Percentiles rank a stretch among this genome's conserved stretches.
Evolutionary conservation across 2,797 vertebrate species (phyloP).

Genomic region (Rhinichthys osculus): DNA sequence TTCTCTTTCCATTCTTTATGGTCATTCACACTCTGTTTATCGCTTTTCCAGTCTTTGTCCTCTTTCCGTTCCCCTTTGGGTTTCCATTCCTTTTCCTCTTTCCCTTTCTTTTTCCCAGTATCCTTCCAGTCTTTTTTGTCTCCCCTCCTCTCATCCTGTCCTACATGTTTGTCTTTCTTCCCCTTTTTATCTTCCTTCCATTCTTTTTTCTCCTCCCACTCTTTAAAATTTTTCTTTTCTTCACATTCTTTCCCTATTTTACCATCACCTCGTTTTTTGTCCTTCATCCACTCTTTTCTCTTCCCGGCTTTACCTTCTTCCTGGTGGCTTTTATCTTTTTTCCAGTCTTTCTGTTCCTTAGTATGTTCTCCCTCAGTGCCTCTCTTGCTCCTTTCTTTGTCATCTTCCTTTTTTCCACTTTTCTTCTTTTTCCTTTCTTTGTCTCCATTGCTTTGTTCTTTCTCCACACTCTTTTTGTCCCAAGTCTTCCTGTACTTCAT

Average conservation of each 20-base stretch:
- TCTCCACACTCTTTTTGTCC: slow-evolving; percentile 46
- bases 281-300: slow-evolving; percentile 52
- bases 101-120: slow-evolving; percentile 44
- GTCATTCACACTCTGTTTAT: slow-evolving; percentile 38
- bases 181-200: slow-evolving; percentile 64
- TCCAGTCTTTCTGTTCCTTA: slow-evolving; percentile 52
- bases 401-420: slow-evolving; percentile 23
- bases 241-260: slow-evolving; percentile 57
- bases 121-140: slow-evolving; percentile 59
- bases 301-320: slow-evolving; percentile 47
- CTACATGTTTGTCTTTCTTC: slow-evolving; percentile 66
- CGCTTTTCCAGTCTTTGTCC: slow-evolving; percentile 49
- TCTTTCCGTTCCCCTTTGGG: slow-evolving; percentile 14
- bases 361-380: slow-evolving; percentile 58
- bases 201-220: slow-evolving; percentile 51
- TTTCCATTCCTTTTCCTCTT: slow-evolving; percentile 54
- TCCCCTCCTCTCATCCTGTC: slow-evolving; percentile 49
- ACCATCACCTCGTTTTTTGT: slow-evolving; percentile 60
- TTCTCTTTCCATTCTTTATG: slow-evolving; percentile 27
- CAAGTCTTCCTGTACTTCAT: slow-evolving; percentile 43
- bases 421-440: slow-evolving; percentile 55
- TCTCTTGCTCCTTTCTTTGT: slow-evolving; percentile 43
- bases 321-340: slow-evolving; percentile 58
- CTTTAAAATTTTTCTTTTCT: slow-evolving; percentile 48
- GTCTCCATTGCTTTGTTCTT: slow-evolving; percentile 18